Conservation (phyloP, 2,797 vertebrate species). For the Sarcophilus harrisii region DNA sequence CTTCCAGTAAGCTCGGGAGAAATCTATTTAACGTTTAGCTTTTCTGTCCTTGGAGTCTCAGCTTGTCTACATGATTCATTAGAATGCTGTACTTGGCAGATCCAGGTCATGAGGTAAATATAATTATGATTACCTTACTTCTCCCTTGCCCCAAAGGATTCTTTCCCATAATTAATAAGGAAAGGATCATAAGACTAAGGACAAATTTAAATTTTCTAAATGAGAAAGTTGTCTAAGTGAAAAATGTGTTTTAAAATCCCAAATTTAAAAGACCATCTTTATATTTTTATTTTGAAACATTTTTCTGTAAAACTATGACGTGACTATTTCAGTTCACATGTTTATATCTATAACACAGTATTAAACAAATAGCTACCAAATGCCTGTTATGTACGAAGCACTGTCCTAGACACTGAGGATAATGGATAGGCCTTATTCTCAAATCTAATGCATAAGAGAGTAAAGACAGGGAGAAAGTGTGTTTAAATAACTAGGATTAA, state of each 20-base stretch:
- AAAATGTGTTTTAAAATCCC: neutral
- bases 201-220: neutral
- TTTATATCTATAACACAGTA: neutral
- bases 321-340: neutral
- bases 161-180: neutral
- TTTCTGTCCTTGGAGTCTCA: constrained; percentile 47
- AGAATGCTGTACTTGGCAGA: constrained; percentile 62
- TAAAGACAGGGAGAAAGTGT: neutral
- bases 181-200: neutral
- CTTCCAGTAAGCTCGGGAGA: neutral
- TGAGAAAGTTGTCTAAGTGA: neutral
- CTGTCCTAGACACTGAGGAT: neutral
- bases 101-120: constrained; percentile 78
- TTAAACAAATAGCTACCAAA: constrained; percentile 27
- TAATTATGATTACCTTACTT: constrained; percentile 74
- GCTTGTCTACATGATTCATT: constrained; percentile 57
- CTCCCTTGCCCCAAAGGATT: constrained; percentile 51
- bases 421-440: neutral
- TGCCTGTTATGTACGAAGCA: neutral
- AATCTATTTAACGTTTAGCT: neutral
- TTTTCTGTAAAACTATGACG: neutral
- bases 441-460: neutral
- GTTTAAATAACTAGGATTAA: neutral
- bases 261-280: neutral
- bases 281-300: neutral